Conservation (phyloP, 2,888 invertebrate genomes). For the Resseliella maxima region DNA sequence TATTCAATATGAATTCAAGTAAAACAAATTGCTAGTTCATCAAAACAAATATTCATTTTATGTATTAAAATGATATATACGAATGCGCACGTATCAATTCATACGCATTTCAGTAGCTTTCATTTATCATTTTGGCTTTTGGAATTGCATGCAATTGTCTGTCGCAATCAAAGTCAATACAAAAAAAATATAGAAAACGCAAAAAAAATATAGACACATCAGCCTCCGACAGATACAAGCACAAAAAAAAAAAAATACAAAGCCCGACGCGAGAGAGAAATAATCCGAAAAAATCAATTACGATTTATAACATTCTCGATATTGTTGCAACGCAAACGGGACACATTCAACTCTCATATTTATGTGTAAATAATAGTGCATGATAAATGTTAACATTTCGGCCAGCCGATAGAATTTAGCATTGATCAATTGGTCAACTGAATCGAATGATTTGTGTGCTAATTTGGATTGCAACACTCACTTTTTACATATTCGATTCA, state of each 20-base stretch:
- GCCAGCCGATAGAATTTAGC: neutral
- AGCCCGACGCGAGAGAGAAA: neutral
- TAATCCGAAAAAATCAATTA: constrained; percentile 40
- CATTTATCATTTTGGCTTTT: neutral
- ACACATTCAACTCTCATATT: neutral
- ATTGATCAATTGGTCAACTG: neutral
- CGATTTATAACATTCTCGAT: constrained; percentile 11
- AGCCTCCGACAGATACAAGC: too few species aligned
- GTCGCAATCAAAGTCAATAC: neutral
- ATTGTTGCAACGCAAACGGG: neutral
- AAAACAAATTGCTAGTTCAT: neutral
- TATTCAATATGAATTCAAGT: neutral
- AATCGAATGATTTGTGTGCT: neutral
- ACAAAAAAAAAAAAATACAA: neutral
- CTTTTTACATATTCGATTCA: too few species aligned
- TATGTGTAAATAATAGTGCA: constrained; percentile 20
- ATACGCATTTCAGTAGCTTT: constrained; percentile 1
- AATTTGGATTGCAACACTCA: too few species aligned
- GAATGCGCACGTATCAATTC: constrained; percentile 35
- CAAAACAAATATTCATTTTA: neutral
- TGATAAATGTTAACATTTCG: constrained; percentile 28
- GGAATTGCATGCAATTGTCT: neutral
- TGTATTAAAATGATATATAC: neutral
- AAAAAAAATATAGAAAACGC: neutral
- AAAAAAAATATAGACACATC: too few species aligned